These are phyloP conservation scores for Chaetophractus vellerosus DNA, from an alignment of 2,797 vertebrate species.

Conservation along the genomic window DNA sequence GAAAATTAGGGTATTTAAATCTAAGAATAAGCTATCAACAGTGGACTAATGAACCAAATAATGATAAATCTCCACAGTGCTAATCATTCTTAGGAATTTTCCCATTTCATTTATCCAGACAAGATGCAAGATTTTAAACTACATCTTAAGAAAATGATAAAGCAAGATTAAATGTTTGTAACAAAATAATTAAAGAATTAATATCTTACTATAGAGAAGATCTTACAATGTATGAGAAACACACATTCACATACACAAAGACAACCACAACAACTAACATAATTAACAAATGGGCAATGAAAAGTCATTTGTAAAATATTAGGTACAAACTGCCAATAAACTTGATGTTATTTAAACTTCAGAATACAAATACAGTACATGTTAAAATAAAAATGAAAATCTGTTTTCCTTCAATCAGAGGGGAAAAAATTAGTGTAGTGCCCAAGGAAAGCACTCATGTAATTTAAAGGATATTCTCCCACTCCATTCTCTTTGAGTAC, in stretches of 20 bases:
- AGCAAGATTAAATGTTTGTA: neutral
- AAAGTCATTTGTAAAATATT: slow-evolving; percentile 35
- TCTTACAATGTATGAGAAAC: neutral
- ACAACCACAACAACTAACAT: neutral
- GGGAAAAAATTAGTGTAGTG: neutral
- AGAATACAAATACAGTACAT: neutral
- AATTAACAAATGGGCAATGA: neutral
- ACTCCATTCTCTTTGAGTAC: neutral
- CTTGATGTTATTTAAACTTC: neutral
- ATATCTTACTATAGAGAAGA: neutral
- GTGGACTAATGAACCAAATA: neutral
- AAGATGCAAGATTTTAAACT: slow-evolving; percentile 18
- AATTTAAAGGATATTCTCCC: neutral
- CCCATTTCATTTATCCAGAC: neutral
- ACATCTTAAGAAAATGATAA: neutral
- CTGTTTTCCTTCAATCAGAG: neutral
- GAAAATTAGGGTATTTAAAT: neutral
- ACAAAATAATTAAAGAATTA: neutral
- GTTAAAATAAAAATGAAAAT: slow-evolving; percentile 23
- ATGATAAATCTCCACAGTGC: neutral
- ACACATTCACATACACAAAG: neutral
- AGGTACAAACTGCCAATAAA: slow-evolving; percentile 7
- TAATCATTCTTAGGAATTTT: neutral
- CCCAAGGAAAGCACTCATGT: neutral
- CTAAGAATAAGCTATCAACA: neutral